Base-by-base conservation (phyloP, 2,888 invertebrate genomes). In the Branchellion lobata region DNA sequence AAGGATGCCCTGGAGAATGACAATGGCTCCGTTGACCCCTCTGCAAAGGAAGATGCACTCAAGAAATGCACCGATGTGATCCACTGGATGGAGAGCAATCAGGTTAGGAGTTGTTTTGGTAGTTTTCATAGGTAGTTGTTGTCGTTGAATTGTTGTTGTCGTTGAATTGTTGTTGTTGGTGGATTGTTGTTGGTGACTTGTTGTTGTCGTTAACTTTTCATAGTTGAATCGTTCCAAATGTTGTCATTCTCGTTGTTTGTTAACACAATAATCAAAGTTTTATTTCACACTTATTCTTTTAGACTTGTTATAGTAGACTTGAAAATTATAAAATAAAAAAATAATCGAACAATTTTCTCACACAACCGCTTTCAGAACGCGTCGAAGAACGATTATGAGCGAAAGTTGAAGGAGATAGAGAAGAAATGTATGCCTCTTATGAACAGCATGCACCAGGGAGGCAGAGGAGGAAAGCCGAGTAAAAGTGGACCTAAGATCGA, bases 331-430 rank as follows among this genome's bases (percentile, higher is more conserved):
- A n/a, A n/a, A n/a, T n/a, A n/a, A n/a, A n/a, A n/a, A n/a, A n/a
- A n/a, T n/a, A n/a, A n/a, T n/a, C n/a, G n/a, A n/a, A n/a, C n/a
- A n/a, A n/a, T n/a, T n/a, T n/a, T n/a, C n/a, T n/a, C n/a, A n/a
- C n/a, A n/a, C n/a, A n/a, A n/a, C n/a, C 51, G 51, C 11, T 27
- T 14, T 21, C 68, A 83, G 82, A 89, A 94, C 85, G 96, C 95
- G 51, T 95, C 95, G 84, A 95, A 95, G 88, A 95, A 95, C 86
- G 95, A 96, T 88, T 95, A 93, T 85, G 94, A 95, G 87, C 92
- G 94, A 89, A 94, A 95, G 88, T 94, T 95, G 89, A 96, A 96
- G 89, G 96, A 96, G 88, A 88, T 96, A 85, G 96, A 96, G 89
- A 90, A 91, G 80, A 90, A 96, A 73, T 96, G 95, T 91, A 94